Percentiles rank a stretch among this genome's conserved stretches.
Conservation (phyloP, 2,888 invertebrate genomes). For the Heteromurus nitidus region DNA sequence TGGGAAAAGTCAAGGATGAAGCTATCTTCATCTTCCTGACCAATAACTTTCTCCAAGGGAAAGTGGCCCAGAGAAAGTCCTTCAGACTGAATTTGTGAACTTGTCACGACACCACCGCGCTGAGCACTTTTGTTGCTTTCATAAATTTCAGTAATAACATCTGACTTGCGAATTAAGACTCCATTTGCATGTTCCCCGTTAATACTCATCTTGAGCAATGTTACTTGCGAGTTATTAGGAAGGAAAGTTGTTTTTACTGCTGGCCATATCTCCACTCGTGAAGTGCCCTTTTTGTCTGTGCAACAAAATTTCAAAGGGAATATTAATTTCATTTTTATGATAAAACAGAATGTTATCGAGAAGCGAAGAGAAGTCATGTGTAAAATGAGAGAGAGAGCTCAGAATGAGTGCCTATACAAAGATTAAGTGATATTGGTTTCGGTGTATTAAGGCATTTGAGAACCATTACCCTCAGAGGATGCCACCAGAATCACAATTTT, state of each 20-base stretch:
- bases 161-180: slow-evolving; percentile 63
- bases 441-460: no score
- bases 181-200: slow-evolving; percentile 68
- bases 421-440: no score
- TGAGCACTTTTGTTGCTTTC: slow-evolving; percentile 11
- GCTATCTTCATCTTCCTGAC: background rate
- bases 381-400: no score
- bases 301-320: background rate
- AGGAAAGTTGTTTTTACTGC: slow-evolving; percentile 30
- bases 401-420: no score
- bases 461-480: no score
- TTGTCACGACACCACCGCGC: background rate
- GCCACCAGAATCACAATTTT: background rate
- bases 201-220: slow-evolving; percentile 60
- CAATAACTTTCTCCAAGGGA: background rate
- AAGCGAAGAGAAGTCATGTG: no score
- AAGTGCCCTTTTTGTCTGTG: slow-evolving; percentile 59
- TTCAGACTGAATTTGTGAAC: slow-evolving; percentile 3
- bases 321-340: background rate
- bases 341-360: background rate
- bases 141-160: slow-evolving; percentile 17
- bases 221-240: slow-evolving; percentile 61
- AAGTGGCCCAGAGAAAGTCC: slow-evolving; percentile 3
- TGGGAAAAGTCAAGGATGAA: slow-evolving; percentile 34
- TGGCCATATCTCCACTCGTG: slow-evolving; percentile 71